Conservation (phyloP, 1,140 invertebrate genomes). For the Halesus radiatus region DNA sequence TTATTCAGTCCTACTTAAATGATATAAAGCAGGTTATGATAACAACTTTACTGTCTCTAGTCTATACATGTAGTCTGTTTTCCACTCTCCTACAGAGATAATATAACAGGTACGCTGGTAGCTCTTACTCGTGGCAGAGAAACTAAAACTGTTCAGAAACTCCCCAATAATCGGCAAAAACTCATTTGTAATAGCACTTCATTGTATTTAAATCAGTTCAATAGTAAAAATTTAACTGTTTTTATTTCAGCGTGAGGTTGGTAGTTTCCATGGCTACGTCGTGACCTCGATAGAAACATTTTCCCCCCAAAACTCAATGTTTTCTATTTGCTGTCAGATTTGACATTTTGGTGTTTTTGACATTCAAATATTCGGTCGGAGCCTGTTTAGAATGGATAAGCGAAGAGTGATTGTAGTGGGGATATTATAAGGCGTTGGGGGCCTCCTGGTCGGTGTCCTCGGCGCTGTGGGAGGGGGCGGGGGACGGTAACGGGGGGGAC, state of each 20-base stretch:
- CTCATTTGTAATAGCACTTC: too few relatives aligned
- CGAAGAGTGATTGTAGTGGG: neutral
- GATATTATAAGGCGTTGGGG: slow-evolving; percentile 38
- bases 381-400: neutral
- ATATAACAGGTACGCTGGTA: slow-evolving; percentile 16
- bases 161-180: neutral
- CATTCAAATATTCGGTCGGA: neutral
- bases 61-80: neutral
- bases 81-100: neutral
- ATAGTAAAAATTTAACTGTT: too few relatives aligned
- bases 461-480: slow-evolving; percentile 59
- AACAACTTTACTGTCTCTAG: too few relatives aligned
- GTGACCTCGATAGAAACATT: neutral
- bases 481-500: slow-evolving; percentile 59
- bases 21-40: too few relatives aligned
- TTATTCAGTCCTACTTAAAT: too few relatives aligned
- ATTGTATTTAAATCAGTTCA: too few relatives aligned
- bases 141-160: slow-evolving; percentile 9
- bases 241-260: too few relatives aligned
- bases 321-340: neutral
- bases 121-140: neutral
- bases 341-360: neutral
- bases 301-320: neutral
- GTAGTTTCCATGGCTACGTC: neutral
- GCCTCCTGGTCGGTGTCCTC: slow-evolving; percentile 51